phyloP scores from a whole-genome alignment of 2,888 invertebrate species.

The Tenthredo amoena region DNA sequence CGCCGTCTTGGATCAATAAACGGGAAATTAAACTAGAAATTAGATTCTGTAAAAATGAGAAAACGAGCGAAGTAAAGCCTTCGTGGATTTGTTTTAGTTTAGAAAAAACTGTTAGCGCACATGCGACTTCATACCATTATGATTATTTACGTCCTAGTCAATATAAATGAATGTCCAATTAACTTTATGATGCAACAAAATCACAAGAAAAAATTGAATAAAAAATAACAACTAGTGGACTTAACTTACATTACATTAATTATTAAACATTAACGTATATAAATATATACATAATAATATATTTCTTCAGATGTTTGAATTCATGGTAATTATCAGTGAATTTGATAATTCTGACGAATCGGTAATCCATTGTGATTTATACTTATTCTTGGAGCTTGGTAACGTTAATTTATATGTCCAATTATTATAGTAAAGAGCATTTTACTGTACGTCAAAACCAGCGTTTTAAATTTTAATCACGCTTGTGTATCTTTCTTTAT shows the following conservation, averaged over 20 bases:
- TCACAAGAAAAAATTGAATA: neutral
- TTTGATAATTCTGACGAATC: neutral
- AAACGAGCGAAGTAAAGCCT: neutral
- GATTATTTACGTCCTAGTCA: slow-evolving; percentile 53
- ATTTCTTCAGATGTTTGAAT: slow-evolving; percentile 35
- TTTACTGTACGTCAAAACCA: slow-evolving; percentile 53
- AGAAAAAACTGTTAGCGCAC: slow-evolving; percentile 49
- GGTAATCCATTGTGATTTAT: slow-evolving; percentile 44
- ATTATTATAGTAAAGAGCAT: slow-evolving; percentile 54
- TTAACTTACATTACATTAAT: slow-evolving; percentile 41
- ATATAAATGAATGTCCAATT: slow-evolving; percentile 42
- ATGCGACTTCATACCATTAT: slow-evolving; percentile 46
- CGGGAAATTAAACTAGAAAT: slow-evolving; percentile 25
- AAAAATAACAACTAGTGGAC: slow-evolving; percentile 20
- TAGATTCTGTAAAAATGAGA: neutral
- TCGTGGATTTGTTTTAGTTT: neutral
- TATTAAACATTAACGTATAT: slow-evolving; percentile 39
- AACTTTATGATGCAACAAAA: slow-evolving; percentile 41
- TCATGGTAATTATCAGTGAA: slow-evolving; percentile 18
- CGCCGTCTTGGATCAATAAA: neutral
- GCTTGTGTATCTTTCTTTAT: slow-evolving; percentile 57
- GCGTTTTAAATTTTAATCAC: slow-evolving; percentile 56
- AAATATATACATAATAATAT: slow-evolving; percentile 30
- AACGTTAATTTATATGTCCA: slow-evolving; percentile 51
- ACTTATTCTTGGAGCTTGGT: slow-evolving; percentile 47